phyloP scores from a whole-genome alignment of 2,888 invertebrate genomes.

The Caenorhabditis becei region DNA sequence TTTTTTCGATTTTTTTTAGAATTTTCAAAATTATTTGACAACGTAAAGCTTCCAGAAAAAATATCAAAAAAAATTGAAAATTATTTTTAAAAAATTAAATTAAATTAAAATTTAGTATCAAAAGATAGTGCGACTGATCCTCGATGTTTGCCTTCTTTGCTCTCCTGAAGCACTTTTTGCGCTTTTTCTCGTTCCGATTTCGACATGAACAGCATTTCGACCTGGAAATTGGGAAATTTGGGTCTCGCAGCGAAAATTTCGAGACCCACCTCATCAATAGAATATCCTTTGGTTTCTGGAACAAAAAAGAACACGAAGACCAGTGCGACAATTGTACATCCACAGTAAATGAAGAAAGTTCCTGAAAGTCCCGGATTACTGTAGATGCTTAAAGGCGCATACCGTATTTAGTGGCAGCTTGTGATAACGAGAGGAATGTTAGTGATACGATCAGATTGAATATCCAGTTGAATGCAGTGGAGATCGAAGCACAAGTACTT shows the following conservation, averaged over 20 bases:
- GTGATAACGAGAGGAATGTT: constrained; percentile 82
- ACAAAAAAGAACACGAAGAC: constrained; percentile 83
- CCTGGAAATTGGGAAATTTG: constrained; percentile 56
- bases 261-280: constrained; percentile 83
- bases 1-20: too few species aligned
- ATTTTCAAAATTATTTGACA: background rate
- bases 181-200: constrained; percentile 70
- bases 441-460: constrained; percentile 84
- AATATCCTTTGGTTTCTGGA: constrained; percentile 84
- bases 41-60: too few species aligned
- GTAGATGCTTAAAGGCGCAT: background rate
- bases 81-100: background rate
- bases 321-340: constrained; percentile 83
- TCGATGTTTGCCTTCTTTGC: constrained; percentile 44
- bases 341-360: constrained; percentile 84
- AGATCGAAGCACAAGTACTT: constrained; percentile 82
- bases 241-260: background rate
- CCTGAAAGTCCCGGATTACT: constrained; percentile 81
- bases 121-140: constrained; percentile 35
- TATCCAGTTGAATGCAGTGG: constrained; percentile 83
- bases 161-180: constrained; percentile 51
- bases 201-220: constrained; percentile 79
- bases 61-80: background rate
- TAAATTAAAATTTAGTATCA: constrained; percentile 42
- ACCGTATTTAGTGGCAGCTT: constrained; percentile 78